Conservation (phyloP, 2,888 invertebrate genomes). For the Linhomoeus sp. region DNA sequence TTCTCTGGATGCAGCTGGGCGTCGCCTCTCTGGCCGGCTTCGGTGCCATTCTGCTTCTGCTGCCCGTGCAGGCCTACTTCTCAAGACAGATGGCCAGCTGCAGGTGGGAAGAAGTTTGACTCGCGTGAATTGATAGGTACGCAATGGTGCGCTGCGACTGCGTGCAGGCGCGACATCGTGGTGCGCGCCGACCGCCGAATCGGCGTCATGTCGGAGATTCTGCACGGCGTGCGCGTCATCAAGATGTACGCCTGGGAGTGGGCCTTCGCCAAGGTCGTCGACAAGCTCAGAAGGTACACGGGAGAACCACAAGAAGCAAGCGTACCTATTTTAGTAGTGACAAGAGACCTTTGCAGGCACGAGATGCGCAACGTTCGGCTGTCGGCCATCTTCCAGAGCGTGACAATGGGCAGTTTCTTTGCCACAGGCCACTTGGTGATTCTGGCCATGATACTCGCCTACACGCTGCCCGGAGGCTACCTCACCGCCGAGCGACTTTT, state of each 20-base stretch:
- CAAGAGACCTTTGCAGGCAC: constrained; percentile 39
- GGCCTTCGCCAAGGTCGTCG: constrained; percentile 63
- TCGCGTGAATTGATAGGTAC: too few species aligned
- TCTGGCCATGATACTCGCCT: constrained; percentile 56
- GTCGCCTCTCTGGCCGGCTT: constrained; percentile 51
- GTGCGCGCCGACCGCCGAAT: constrained; percentile 68
- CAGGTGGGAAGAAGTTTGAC: constrained; percentile 11
- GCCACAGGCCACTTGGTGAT: constrained; percentile 58
- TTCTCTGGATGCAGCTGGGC: constrained; percentile 42
- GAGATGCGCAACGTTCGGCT: constrained; percentile 40
- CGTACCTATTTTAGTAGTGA: too few species aligned
- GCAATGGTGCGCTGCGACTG: too few species aligned
- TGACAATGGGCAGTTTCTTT: constrained; percentile 36
- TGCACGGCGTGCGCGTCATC: constrained; percentile 75
- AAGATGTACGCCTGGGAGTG: constrained; percentile 94
- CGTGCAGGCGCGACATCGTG: constrained; percentile 54
- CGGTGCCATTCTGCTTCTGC: constrained; percentile 50
- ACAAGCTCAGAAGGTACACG: constrained; percentile 49
- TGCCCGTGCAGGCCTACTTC: constrained; percentile 55
- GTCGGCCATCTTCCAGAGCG: constrained; percentile 11
- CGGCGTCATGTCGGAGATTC: constrained; percentile 79
- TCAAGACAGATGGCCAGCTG: constrained; percentile 29
- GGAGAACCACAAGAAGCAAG: too few species aligned
- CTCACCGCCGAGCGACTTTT: constrained; percentile 45
- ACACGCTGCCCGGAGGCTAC: constrained; percentile 43